Evolutionary conservation across 2,797 vertebrate genomes (phyloP), one percentile per base, ranked within the genome.

Genomic region (Eidolon dupreanum): DNA sequence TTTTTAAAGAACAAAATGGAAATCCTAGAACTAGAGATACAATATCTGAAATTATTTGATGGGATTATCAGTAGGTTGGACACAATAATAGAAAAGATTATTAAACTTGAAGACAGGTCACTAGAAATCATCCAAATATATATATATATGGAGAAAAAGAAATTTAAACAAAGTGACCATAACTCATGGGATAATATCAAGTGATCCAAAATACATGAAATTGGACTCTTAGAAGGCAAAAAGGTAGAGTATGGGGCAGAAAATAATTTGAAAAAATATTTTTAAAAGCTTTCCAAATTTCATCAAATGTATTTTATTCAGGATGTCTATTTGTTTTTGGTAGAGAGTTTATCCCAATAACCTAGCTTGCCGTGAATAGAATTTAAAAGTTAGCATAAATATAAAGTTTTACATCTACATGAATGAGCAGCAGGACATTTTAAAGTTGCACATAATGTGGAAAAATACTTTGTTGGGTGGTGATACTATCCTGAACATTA

Each of bases 361-460:
- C 22, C 61, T 82, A 38, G 36, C 85, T 82, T 96, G 38, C 19
- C 15, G 43, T 66, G 70, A 66, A 41, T 93, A 46, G 57, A 87
- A 79, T 93, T 93, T 96, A 92, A 51, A 93, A 63, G 3, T 94
- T 91, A 79, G 12, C 24, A 63, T 84, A 77, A 92, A 71, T 74
- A 70, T 11, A 53, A 77, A 77, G 46, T 57, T 82, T 86, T 88
- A 49, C 12, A 46, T 94, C 36, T 81, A 28, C 2, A 53, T 49
- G 46, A 92, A 92, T 92, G 24, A 78, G 19, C 53, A 49, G 19
- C 16, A 79, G 33, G 38, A 1, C n/a, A 49, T 93, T 95, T 95
- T 82, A 61, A 88, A 96, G 38, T 77, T 55, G 93, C 22, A 61
- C 8, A 41, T 24, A 92, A 49, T 77, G 12, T 77, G 31, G 59